phyloP scores from a whole-genome alignment of 2,113 vertebrate species.

The Silurus glanis region DNA sequence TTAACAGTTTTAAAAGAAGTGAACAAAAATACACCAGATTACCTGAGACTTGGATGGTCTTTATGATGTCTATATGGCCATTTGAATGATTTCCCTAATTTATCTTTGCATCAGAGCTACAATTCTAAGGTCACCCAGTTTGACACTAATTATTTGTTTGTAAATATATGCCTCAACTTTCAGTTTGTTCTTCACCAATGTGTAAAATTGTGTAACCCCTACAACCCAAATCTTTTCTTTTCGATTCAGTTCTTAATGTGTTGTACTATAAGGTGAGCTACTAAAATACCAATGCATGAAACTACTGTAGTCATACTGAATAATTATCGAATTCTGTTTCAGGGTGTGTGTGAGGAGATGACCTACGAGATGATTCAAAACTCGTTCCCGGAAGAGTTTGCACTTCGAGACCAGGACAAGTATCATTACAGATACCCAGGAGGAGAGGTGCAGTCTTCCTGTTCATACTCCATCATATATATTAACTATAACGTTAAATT shows the following conservation, averaged over 20 bases:
- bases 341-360: constrained; percentile 98
- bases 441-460: constrained; percentile 81
- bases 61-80: too few species aligned
- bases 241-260: neutral
- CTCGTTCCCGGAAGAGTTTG: constrained; percentile 91
- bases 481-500: too few species aligned
- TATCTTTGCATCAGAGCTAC: neutral
- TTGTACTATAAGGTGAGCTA: neutral
- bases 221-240: neutral
- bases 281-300: neutral
- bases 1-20: neutral
- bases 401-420: constrained; percentile 93
- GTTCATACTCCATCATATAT: neutral
- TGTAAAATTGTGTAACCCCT: neutral
- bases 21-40: neutral
- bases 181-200: neutral
- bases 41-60: neutral
- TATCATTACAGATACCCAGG: constrained; percentile 97
- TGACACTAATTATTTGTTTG: neutral
- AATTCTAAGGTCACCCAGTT: neutral
- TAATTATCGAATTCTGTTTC: constrained; percentile 25
- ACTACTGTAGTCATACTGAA: neutral
- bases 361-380: constrained; percentile 89
- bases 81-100: neutral
- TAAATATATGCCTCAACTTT: neutral